Conservation (phyloP, 2,888 invertebrate genomes). For the Xanthorhoe spadicearia region DNA sequence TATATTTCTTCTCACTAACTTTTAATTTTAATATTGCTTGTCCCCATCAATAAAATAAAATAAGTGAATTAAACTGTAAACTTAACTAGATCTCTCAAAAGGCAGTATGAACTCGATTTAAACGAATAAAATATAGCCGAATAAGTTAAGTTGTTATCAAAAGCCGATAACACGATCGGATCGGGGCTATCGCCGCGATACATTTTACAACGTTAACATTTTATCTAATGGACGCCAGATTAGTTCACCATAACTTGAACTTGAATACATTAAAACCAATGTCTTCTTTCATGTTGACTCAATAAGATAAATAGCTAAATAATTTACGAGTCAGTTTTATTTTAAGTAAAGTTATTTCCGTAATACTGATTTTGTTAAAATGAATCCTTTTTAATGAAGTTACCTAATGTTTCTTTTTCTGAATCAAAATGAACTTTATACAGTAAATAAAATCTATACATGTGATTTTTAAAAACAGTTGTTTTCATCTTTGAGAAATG, state of each 20-base stretch:
- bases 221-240: constrained; percentile 45
- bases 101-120: not conserved
- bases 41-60: too few relatives aligned
- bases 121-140: constrained; percentile 29
- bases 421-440: too few relatives aligned
- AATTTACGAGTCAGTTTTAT: constrained; percentile 24
- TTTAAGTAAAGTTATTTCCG: not conserved
- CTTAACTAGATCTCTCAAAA: not conserved
- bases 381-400: too few relatives aligned
- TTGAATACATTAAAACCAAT: constrained; percentile 45
- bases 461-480: too few relatives aligned
- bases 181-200: constrained; percentile 39
- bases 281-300: constrained; percentile 39
- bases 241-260: constrained; percentile 38
- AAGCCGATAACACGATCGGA: constrained; percentile 38
- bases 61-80: not conserved
- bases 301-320: constrained; percentile 28
- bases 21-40: too few relatives aligned
- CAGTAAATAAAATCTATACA: too few relatives aligned
- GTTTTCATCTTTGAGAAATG: too few relatives aligned
- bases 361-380: not conserved
- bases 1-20: too few relatives aligned
- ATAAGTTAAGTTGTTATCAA: constrained; percentile 41
- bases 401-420: too few relatives aligned
- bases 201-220: constrained; percentile 42